phyloP scores from a whole-genome alignment of 2,113 vertebrate species.

The Heterochromis multidens region DNA sequence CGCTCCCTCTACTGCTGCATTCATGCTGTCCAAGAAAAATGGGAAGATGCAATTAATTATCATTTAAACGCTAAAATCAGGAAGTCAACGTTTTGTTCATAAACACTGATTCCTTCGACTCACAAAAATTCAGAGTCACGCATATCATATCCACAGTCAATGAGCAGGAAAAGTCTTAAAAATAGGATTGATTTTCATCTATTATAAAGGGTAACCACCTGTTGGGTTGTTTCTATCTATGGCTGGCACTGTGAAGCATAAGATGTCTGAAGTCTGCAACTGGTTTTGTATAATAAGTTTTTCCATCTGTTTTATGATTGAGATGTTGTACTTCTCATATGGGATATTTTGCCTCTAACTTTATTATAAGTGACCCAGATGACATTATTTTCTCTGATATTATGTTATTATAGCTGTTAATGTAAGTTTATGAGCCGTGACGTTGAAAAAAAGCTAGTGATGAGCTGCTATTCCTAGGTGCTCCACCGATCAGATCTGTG shows the following conservation, averaged over 20 bases:
- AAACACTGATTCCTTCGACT: accelerated
- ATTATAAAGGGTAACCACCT: background rate
- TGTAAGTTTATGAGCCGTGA: background rate
- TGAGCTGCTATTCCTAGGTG: background rate
- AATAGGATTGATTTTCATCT: background rate
- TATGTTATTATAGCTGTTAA: background rate
- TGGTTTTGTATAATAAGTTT: background rate
- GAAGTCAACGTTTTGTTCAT: background rate
- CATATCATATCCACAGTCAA: background rate
- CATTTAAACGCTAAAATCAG: background rate
- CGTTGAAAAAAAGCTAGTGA: background rate
- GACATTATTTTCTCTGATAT: background rate
- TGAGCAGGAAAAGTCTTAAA: background rate
- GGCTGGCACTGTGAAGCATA: no score
- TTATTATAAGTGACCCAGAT: background rate
- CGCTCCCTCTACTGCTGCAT: slow-evolving; percentile 57
- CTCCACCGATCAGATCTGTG: background rate
- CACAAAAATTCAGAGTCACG: background rate
- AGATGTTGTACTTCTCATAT: background rate
- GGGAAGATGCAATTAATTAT: background rate
- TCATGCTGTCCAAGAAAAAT: slow-evolving; percentile 3
- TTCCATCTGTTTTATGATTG: background rate
- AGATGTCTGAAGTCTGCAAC: background rate
- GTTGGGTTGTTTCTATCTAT: background rate
- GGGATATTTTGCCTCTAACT: background rate